Percentiles rank a stretch among this genome's conserved stretches.
phyloP scores from a whole-genome alignment of 2,797 vertebrate genomes.

The Pseudomugil gertrudae region DNA sequence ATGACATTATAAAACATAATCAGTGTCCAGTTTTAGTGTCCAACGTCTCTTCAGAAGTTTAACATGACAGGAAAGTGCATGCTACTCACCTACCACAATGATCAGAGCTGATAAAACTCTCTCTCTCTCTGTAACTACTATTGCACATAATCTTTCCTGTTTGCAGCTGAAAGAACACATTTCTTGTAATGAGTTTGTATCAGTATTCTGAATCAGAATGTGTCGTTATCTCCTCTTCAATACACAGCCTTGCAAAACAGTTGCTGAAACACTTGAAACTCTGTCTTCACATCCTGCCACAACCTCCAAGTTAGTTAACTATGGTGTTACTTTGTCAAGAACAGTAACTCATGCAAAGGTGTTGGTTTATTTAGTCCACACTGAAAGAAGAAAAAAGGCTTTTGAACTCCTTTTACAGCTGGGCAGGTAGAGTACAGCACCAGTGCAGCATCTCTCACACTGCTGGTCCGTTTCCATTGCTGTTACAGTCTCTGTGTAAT shows the following conservation, averaged over 20 bases:
- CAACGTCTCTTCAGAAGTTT: not conserved
- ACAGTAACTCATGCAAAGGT: not conserved
- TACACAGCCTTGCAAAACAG: slow-evolving; percentile 37
- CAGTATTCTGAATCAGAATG: slow-evolving; percentile 22
- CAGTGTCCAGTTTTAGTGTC: too few species aligned
- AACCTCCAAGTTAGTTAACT: slow-evolving; percentile 11
- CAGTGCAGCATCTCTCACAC: slow-evolving; percentile 4
- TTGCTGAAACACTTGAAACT: slow-evolving; percentile 31
- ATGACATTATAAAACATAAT: too few species aligned
- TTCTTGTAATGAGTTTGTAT: not conserved
- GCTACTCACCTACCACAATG: rapidly evolving
- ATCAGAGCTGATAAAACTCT: slow-evolving; percentile 1
- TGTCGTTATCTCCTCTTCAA: slow-evolving; percentile 47
- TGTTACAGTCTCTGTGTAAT: not conserved
- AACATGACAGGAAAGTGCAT: not conserved
- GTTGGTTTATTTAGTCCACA: not conserved
- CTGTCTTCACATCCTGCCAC: slow-evolving; percentile 68
- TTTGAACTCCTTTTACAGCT: slow-evolving; percentile 10
- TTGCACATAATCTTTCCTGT: not conserved
- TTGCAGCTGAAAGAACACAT: not conserved
- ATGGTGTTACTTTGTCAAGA: slow-evolving; percentile 6
- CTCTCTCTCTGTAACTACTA: not conserved
- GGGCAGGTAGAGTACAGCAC: slow-evolving; percentile 37
- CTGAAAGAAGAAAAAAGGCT: slow-evolving; percentile 18
- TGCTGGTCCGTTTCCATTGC: not conserved